Base-by-base conservation (phyloP, 2,888 invertebrate genomes). In the Dynastes maya region DNA sequence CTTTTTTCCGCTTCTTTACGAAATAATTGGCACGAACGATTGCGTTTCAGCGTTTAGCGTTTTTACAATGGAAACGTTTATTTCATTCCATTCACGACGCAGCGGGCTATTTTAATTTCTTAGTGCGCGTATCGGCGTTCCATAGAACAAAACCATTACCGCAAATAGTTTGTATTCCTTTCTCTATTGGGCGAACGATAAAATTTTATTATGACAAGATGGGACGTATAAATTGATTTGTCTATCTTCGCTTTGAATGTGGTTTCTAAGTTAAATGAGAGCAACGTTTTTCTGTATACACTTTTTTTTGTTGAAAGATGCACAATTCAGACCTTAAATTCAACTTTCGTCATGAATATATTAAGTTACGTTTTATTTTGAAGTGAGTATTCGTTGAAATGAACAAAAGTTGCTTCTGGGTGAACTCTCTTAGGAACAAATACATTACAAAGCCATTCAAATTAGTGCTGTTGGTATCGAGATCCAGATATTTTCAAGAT, bases 161-260 rank as follows among this genome's bases (percentile, higher is more conserved):
- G 27, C 51, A 68, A 68, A 68, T 68, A 68, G 27, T 51, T 68
- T 29, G 29, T 68, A 68, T 53, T 68, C 49, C 32, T 68, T 68
- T 51, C 68, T 68, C 68, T 51, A 13, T 51, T 29, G 29, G 63
- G 2, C 8, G 13, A 51, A 51, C 9, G 27, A 68, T 68, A 68
- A 68, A 51, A 27, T 68, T 51, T 51, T 49, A 68, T 53, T 45
- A 29, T 51, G 8, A 67, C 45, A 45, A 67, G 27, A 67, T 16
- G 11, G 45, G 16, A 67, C 45, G 55, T 13, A 45, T 37, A 45
- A 40, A 45, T 67, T 16, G 45, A 67, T 45, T 37, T 37, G n/a
- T n/a, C 8, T 37, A 37, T 27, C 13, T 29, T 63, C 9, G 9
- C 0, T 45, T 45, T 45, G 45, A 45, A 11, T 11, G 45, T 45